A percentile compares a stretch with the other conserved stretches of the same genome.
These are phyloP conservation scores for Copidosoma floridanum DNA, from an alignment of 1,140 invertebrate species.

Conservation along the genomic window DNA sequence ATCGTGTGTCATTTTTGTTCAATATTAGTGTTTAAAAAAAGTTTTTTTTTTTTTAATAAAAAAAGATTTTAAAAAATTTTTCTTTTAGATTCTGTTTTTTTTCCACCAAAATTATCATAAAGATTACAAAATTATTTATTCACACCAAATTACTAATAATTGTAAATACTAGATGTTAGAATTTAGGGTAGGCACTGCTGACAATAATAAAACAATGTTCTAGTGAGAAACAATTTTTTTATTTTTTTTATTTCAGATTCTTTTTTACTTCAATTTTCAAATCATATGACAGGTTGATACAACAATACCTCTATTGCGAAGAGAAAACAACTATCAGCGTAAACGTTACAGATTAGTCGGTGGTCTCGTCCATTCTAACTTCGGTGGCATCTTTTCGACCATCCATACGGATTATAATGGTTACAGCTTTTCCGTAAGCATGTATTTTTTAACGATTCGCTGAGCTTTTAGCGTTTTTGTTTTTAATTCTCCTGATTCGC, in stretches of 20 bases:
- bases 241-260: constrained; percentile 41
- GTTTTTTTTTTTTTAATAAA: too few relatives aligned
- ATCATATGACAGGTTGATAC: constrained; percentile 34
- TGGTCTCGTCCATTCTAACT: neutral
- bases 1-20: too few relatives aligned
- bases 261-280: neutral
- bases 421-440: constrained; percentile 23
- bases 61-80: too few relatives aligned
- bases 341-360: constrained; percentile 9
- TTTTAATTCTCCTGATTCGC: neutral
- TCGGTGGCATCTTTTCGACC: neutral
- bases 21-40: too few relatives aligned
- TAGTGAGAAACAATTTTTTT: constrained; percentile 40
- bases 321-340: constrained; percentile 36
- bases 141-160: too few relatives aligned
- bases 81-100: too few relatives aligned
- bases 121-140: too few relatives aligned
- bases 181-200: neutral
- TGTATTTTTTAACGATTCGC: constrained; percentile 1
- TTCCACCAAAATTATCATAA: too few relatives aligned
- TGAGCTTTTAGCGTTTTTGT: neutral
- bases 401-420: too few relatives aligned
- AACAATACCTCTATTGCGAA: constrained; percentile 38
- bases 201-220: constrained; percentile 7
- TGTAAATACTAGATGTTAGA: too few relatives aligned